phyloP scores from a whole-genome alignment of 92 coral and sea anemone genomes.

The Phenganax marumi region DNA sequence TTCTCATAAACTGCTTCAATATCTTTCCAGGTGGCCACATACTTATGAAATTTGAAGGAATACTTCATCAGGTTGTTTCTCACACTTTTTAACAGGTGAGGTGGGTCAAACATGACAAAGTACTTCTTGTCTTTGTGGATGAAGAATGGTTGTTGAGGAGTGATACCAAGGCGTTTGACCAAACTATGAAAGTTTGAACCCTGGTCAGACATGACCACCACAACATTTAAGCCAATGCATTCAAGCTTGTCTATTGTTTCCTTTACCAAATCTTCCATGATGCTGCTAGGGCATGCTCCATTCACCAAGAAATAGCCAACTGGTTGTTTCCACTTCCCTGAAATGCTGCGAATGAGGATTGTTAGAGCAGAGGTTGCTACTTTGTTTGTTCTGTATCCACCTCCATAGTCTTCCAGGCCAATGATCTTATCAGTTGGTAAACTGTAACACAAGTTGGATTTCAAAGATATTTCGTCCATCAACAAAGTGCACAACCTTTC shows the following conservation, averaged over 20 bases:
- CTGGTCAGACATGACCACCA: slow-evolving; percentile 13
- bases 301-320: slow-evolving; percentile 21
- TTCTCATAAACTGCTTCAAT: slow-evolving; percentile 30
- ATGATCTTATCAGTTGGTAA: slow-evolving; percentile 16
- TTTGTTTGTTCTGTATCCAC: slow-evolving; percentile 8
- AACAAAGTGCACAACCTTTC: slow-evolving; percentile 19
- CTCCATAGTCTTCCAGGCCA: slow-evolving; percentile 26
- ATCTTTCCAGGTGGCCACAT: slow-evolving; percentile 38
- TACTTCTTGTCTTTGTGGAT: slow-evolving; percentile 17
- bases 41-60: slow-evolving; percentile 5
- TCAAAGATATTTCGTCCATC: slow-evolving; percentile 36
- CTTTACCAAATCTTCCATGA: slow-evolving; percentile 8
- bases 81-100: slow-evolving; percentile 31
- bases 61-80: slow-evolving; percentile 38
- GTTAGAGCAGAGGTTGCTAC: slow-evolving; percentile 21
- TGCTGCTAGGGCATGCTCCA: slow-evolving; percentile 12
- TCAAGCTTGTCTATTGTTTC: slow-evolving; percentile 10
- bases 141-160: slow-evolving; percentile 15
- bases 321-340: slow-evolving; percentile 32
- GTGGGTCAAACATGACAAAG: slow-evolving; percentile 42
- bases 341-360: slow-evolving; percentile 20
- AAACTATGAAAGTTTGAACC: slow-evolving; percentile 23
- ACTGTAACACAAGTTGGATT: slow-evolving; percentile 33
- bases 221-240: slow-evolving; percentile 26
- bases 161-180: slow-evolving; percentile 1